Conservation (phyloP, 1,140 invertebrate species). For the Aphidius ervi region DNA sequence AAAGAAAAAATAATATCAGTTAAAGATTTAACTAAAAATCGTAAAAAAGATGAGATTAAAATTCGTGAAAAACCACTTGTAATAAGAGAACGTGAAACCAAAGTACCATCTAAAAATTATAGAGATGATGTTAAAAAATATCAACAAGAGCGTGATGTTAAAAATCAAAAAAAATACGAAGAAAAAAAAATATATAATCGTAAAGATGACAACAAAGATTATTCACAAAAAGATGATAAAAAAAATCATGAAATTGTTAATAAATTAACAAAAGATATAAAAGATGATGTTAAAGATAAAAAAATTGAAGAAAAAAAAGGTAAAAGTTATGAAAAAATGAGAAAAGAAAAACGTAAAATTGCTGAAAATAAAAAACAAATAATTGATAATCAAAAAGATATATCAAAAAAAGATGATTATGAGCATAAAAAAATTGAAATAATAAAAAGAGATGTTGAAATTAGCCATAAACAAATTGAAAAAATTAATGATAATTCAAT, state of each 20-base stretch:
- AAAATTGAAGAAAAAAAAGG: conserved; percentile 45
- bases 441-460: background rate
- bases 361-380: conserved; percentile 43
- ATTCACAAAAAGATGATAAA: conserved; percentile 28
- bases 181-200: conserved; percentile 45
- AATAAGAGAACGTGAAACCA: conserved; percentile 38
- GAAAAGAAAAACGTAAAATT: conserved; percentile 46
- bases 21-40: conserved; percentile 43
- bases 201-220: conserved; percentile 29
- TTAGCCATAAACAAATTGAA: background rate
- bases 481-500: background rate
- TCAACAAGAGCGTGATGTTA: conserved; percentile 45
- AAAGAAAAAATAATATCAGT: conserved; percentile 38
- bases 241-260: conserved; percentile 39
- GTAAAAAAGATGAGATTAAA: conserved; percentile 43
- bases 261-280: conserved; percentile 22
- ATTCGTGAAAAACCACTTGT: conserved; percentile 37
- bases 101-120: conserved; percentile 38
- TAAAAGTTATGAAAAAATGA: conserved; percentile 52
- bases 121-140: conserved; percentile 48
- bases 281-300: conserved; percentile 38
- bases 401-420: conserved; percentile 8
- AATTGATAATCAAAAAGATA: conserved; percentile 7
- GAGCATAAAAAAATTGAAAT: conserved; percentile 18
- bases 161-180: conserved; percentile 50